Conservation (phyloP, 1,140 invertebrate species). For the Telenomus remus region DNA sequence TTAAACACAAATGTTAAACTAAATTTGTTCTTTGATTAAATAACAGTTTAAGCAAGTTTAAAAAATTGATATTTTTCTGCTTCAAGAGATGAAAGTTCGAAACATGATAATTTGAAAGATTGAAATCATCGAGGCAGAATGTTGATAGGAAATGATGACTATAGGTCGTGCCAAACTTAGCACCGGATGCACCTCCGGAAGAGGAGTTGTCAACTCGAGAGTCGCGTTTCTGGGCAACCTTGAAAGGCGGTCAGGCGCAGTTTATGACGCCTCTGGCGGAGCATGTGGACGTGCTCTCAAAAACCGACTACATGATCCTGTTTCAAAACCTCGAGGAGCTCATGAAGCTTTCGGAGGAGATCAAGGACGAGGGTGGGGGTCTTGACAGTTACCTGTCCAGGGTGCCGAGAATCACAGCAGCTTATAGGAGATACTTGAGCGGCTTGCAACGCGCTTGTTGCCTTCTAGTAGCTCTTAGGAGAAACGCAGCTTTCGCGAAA, state of each 20-base stretch:
- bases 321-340: conserved; percentile 91
- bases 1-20: too few species aligned
- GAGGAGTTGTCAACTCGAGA: conserved; percentile 80
- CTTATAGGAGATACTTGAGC: conserved; percentile 87
- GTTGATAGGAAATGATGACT: too few species aligned
- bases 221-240: conserved; percentile 82
- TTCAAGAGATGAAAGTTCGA: too few species aligned
- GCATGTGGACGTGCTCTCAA: conserved; percentile 82
- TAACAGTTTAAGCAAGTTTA: too few species aligned
- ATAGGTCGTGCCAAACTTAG: conserved; percentile 74
- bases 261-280: conserved; percentile 84
- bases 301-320: conserved; percentile 83
- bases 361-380: conserved; percentile 83
- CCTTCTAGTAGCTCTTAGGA: conserved; percentile 80
- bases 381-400: conserved; percentile 85
- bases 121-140: too few species aligned
- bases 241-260: conserved; percentile 85
- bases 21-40: too few species aligned
- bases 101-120: too few species aligned
- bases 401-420: conserved; percentile 81
- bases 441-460: conserved; percentile 89
- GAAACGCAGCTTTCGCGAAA: conserved; percentile 80
- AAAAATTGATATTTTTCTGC: too few species aligned
- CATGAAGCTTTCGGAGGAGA: conserved; percentile 85
- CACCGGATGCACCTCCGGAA: conserved; percentile 76